Conservation (phyloP, 2,888 invertebrate genomes). For the Drosophila pseudotalamancana region DNA sequence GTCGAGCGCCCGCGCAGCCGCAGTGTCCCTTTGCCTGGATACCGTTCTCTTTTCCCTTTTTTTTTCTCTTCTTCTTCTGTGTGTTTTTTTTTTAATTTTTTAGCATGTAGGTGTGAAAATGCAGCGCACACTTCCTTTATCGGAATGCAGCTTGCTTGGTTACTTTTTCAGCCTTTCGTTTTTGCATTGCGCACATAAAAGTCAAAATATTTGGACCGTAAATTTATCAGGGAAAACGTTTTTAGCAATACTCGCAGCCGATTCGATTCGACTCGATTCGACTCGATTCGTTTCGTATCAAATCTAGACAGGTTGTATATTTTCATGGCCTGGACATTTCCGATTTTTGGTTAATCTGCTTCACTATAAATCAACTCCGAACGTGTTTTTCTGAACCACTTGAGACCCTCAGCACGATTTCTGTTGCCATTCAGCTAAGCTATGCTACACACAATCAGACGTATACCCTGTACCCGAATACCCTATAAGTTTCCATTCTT, state of each 20-base stretch:
- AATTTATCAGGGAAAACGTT: neutral
- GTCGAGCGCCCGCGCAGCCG: conserved; percentile 26
- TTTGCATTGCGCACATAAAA: conserved; percentile 54
- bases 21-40: conserved; percentile 31
- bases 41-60: conserved; percentile 42
- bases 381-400: conserved; percentile 2
- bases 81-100: too few relatives aligned
- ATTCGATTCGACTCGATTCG: conserved; percentile 37
- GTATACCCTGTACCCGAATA: neutral
- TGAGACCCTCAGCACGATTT: conserved; percentile 4
- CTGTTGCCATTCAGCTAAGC: conserved; percentile 2
- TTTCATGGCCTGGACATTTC: conserved; percentile 59
- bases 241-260: neutral
- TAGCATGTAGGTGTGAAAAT: conserved; percentile 82
- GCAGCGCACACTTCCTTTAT: conserved; percentile 75
- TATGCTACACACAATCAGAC: neutral
- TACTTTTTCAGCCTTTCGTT: conserved; percentile 9
- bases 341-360: conserved; percentile 70
- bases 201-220: conserved; percentile 57
- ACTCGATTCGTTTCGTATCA: conserved; percentile 30
- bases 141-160: conserved; percentile 52
- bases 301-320: conserved; percentile 77
- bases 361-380: conserved; percentile 56
- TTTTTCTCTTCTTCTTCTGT: conserved; percentile 37
- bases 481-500: too few relatives aligned